These are phyloP conservation scores for Mustela erminea DNA, from an alignment of 2,797 vertebrate species.

Conservation along the genomic window DNA sequence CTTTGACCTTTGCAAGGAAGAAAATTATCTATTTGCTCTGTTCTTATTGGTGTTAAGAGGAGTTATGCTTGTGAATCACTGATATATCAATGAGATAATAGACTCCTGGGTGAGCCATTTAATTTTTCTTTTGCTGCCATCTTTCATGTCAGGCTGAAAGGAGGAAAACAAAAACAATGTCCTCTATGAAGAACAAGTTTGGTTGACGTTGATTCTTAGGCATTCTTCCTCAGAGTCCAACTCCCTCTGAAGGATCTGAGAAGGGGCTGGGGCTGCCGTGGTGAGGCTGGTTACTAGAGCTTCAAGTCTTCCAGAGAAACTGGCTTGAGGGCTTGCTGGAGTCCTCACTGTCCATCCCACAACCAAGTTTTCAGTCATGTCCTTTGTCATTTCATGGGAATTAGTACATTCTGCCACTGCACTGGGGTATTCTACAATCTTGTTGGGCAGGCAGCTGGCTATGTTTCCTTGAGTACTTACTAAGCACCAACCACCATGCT, in stretches of 20 bases:
- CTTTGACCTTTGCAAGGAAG: slow-evolving; percentile 80
- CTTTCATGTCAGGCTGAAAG: slow-evolving; percentile 40
- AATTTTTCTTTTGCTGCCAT: slow-evolving; percentile 62
- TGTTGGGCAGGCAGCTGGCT: background rate
- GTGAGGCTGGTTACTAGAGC: background rate
- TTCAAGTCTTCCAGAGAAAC: background rate
- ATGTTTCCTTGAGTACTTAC: background rate
- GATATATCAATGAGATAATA: slow-evolving; percentile 64
- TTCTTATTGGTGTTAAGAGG: slow-evolving; percentile 41
- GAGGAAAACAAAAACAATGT: background rate
- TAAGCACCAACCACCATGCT: background rate
- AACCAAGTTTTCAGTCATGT: background rate
- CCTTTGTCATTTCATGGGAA: background rate
- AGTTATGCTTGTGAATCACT: slow-evolving; percentile 64
- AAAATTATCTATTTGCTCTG: slow-evolving; percentile 72
- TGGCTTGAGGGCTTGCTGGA: background rate
- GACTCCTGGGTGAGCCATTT: slow-evolving; percentile 53
- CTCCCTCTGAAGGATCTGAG: background rate
- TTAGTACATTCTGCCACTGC: background rate
- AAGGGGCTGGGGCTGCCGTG: background rate
- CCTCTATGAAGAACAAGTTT: background rate
- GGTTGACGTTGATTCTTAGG: background rate
- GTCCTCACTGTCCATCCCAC: no score
- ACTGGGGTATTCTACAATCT: background rate
- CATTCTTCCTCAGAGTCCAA: background rate